Base-by-base conservation (phyloP, 2,797 vertebrate species). In the Clarias laeviceps region DNA sequence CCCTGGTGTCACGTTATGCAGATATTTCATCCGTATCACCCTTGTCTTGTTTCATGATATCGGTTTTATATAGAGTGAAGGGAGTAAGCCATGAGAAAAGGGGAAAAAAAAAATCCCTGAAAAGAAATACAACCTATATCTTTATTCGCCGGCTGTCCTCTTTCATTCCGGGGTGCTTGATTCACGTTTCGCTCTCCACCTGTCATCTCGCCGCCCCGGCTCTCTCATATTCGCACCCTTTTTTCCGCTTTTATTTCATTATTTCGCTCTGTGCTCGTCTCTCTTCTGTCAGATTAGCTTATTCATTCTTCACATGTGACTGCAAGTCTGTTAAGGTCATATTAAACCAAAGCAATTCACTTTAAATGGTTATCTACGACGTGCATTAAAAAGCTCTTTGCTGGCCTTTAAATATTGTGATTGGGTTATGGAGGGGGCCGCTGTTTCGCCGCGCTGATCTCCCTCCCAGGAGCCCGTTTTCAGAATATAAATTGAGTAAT, bases 401-500 rank as follows among this genome's bases (percentile, higher is more conserved):
- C 94, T 95, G 94, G 93, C 94, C 95, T 96, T 96, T 96, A 96
- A 96, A 96, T 96, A 96, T 96, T 96, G 94, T 96, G 95, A 96
- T 94, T 97, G 96, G 96, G 96, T 95, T 94, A 95, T 95, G 92
- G 93, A 90, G 81, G 73, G 93, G 90, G 83, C 32, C 14, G 77
- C 92, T 95, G 95, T 95, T 94, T 93, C 94, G 93, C 94, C 95
- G 94, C 93, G 93, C 95, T 95, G 93, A 93, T 95, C 95, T 95
- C 94, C 92, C 93, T 96, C 95, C 94, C 94, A 94, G 91, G 97
- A 97, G 97, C 92, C 94, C 93, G 95, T 95, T 96, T 84, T 94
- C 94, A 91, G 97, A 97, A 97, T 97, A 97, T 97, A 98, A 98
- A 99, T 97, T 96, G 97, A 97, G 96, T 96, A 96, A 97, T 97